phyloP scores from a whole-genome alignment of 2,797 vertebrate species.

The Scleropages formosus region DNA sequence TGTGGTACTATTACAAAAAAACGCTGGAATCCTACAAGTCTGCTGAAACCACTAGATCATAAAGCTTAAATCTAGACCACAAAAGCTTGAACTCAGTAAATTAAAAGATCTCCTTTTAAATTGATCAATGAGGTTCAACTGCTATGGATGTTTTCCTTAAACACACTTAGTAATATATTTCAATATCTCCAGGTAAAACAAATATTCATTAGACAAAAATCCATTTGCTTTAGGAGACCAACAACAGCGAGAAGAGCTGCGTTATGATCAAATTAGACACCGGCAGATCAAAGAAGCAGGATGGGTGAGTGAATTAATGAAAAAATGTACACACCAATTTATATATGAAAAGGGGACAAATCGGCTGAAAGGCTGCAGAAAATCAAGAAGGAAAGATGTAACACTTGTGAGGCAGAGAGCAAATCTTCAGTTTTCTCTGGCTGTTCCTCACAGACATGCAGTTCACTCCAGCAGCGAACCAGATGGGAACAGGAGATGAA shows the following conservation, averaged over 20 bases:
- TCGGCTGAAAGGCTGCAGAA: slow-evolving; percentile 6
- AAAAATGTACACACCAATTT: background rate
- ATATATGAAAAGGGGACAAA: too few relatives aligned
- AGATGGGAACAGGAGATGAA: slow-evolving; percentile 46
- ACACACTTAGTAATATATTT: background rate
- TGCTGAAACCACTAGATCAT: too few relatives aligned
- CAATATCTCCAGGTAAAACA: background rate
- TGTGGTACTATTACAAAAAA: background rate
- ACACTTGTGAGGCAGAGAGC: background rate
- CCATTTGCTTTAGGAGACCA: background rate
- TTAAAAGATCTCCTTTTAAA: background rate
- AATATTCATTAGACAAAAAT: slow-evolving; percentile 5
- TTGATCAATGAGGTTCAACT: background rate
- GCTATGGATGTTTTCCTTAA: background rate
- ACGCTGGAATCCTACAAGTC: too few relatives aligned
- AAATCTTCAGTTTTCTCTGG: background rate
- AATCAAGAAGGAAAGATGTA: background rate
- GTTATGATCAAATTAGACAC: background rate
- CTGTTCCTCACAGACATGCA: background rate
- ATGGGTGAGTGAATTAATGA: background rate
- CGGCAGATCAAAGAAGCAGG: background rate
- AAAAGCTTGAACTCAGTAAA: too few relatives aligned
- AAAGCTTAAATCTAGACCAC: too few relatives aligned
- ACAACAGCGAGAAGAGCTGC: background rate
- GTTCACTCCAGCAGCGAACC: background rate